Evolutionary conservation across 2,113 vertebrate genomes (phyloP).

Genomic region (Tenrec ecaudatus): DNA sequence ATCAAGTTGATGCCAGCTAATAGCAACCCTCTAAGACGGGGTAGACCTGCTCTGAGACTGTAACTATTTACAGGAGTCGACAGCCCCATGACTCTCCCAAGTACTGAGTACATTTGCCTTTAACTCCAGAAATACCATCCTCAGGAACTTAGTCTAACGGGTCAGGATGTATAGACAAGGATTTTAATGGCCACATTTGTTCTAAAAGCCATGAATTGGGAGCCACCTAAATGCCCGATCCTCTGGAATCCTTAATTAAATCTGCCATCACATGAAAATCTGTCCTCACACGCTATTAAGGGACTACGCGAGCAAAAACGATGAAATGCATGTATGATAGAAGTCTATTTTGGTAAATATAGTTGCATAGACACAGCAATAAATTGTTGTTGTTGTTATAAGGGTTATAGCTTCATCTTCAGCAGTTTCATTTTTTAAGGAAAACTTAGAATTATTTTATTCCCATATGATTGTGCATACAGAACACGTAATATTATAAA

Average conservation of each 20-base stretch:
- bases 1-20: no score
- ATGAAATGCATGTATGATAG: background rate
- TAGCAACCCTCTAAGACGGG: no score
- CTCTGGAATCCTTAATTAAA: slow-evolving; percentile 10
- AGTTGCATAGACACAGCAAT: background rate
- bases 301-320: background rate
- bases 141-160: background rate
- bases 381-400: background rate
- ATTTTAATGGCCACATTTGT: background rate
- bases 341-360: background rate
- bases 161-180: background rate
- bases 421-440: background rate
- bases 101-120: background rate
- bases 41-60: no score
- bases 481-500: no score
- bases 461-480: no score
- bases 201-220: background rate
- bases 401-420: background rate
- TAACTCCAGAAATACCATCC: background rate
- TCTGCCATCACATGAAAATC: background rate
- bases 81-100: no score
- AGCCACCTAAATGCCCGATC: background rate
- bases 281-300: background rate
- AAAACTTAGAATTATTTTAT: no score
- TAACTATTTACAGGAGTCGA: no score